Percentiles rank a stretch among this genome's conserved stretches.
Evolutionary conservation across 2,113 vertebrate genomes (phyloP).

Genomic region (Ceyx melanurus): DNA sequence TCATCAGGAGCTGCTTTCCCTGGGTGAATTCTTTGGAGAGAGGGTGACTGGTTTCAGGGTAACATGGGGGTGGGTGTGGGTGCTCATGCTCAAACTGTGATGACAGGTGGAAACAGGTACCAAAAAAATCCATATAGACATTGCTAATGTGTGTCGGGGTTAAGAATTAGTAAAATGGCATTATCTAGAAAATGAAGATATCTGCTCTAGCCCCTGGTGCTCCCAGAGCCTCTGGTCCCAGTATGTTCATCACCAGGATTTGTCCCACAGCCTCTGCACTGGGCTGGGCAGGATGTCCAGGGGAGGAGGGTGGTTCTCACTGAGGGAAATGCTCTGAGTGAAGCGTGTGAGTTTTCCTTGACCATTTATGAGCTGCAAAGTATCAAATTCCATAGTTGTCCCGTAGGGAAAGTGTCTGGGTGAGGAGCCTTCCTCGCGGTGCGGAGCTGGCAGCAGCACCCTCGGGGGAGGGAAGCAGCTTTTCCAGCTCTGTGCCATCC

Average conservation of each 20-base stretch:
- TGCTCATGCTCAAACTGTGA: background rate
- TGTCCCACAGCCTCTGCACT: background rate
- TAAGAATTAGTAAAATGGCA: background rate
- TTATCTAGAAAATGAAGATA: background rate
- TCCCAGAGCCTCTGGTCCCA: background rate
- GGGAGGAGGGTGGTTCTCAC: background rate
- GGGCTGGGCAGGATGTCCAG: background rate
- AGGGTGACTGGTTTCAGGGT: background rate
- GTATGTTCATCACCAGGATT: rapidly evolving
- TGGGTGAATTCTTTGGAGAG: background rate
- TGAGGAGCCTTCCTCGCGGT: too few species aligned
- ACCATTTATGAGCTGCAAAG: background rate
- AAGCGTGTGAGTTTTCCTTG: background rate
- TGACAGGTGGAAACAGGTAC: background rate
- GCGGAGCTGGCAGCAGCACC: background rate
- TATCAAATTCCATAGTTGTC: background rate
- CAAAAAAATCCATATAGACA: background rate
- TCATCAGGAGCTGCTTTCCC: background rate
- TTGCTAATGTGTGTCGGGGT: background rate
- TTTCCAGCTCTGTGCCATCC: background rate
- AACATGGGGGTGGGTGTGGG: rapidly evolving
- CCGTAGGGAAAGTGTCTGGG: background rate
- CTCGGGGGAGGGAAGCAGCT: background rate
- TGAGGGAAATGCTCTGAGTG: background rate
- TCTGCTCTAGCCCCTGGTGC: background rate